Evolutionary conservation across 2,888 invertebrate genomes (phyloP).

Genomic region (Apamea crenata): DNA sequence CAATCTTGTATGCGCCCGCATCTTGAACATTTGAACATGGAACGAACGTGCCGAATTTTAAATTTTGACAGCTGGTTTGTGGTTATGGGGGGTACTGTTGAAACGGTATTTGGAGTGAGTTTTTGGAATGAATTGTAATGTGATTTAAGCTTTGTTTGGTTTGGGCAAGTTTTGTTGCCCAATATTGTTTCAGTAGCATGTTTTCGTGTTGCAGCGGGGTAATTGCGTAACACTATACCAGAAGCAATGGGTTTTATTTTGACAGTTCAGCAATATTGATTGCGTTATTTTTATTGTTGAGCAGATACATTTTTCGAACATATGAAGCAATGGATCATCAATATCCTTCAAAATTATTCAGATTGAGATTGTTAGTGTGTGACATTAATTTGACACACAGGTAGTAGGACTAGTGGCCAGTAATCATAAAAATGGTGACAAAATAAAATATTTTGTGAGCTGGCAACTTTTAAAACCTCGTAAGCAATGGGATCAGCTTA

Average conservation of each 20-base stretch:
- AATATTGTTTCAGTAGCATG: not conserved
- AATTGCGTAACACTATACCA: too few species aligned
- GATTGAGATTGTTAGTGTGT: too few species aligned
- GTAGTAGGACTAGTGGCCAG: too few species aligned
- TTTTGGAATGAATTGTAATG: conserved; percentile 11
- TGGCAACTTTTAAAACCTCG: not conserved
- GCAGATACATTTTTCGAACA: too few species aligned
- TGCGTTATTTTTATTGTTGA: too few species aligned
- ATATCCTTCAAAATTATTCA: too few species aligned
- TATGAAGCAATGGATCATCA: too few species aligned
- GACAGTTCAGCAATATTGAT: too few species aligned
- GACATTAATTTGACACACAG: too few species aligned
- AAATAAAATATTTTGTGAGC: too few species aligned
- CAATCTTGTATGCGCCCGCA: conserved; percentile 62
- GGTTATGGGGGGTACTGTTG: conserved; percentile 16
- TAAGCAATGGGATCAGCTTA: not conserved
- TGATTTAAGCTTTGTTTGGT: not conserved
- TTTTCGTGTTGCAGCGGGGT: not conserved
- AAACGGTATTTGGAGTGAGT: conserved; percentile 30
- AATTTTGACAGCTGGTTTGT: conserved; percentile 45
- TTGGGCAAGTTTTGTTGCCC: not conserved
- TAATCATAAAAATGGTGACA: too few species aligned
- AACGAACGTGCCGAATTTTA: conserved; percentile 58
- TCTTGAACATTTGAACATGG: conserved; percentile 48
- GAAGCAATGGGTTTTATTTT: too few species aligned